Conservation (phyloP, 2,113 vertebrate genomes). For the Mionectes macconnelli region DNA sequence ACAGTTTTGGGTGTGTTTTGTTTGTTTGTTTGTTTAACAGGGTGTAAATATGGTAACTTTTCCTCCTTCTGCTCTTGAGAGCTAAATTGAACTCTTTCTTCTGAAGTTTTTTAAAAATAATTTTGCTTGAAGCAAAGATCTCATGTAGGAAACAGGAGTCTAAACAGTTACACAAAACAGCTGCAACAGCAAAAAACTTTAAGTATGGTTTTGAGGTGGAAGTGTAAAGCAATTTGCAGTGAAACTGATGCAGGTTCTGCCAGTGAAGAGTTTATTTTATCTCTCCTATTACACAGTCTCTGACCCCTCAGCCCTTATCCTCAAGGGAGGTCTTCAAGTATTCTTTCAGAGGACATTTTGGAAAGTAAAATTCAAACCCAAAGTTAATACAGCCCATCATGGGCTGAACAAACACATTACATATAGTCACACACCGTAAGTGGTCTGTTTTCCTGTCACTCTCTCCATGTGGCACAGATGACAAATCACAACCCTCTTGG, state of each 20-base stretch:
- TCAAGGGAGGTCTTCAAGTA: not conserved
- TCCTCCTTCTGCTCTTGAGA: not conserved
- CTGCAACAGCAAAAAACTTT: not conserved
- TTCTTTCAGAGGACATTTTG: not conserved
- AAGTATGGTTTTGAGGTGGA: not conserved
- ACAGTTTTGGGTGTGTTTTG: not conserved
- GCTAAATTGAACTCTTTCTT: not conserved
- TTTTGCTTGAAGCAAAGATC: not conserved
- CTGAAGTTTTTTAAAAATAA: not conserved
- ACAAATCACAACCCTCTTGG: not conserved
- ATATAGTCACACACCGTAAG: not conserved
- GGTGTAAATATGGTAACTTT: not conserved
- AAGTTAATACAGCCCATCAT: not conserved
- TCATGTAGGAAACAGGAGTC: not conserved
- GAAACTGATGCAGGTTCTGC: not conserved
- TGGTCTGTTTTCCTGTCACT: not conserved
- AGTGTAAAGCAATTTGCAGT: conserved; percentile 3
- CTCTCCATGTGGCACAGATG: not conserved
- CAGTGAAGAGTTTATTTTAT: not conserved
- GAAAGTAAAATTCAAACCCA: not conserved
- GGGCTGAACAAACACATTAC: not conserved
- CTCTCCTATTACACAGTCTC: not conserved
- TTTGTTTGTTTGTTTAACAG: not conserved
- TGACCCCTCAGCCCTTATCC: not conserved
- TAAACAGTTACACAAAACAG: not conserved